Percentiles rank a stretch among this genome's conserved stretches.
These are phyloP conservation scores for Karalla daura DNA, from an alignment of 2,797 vertebrate genomes.

Conservation along the genomic window DNA sequence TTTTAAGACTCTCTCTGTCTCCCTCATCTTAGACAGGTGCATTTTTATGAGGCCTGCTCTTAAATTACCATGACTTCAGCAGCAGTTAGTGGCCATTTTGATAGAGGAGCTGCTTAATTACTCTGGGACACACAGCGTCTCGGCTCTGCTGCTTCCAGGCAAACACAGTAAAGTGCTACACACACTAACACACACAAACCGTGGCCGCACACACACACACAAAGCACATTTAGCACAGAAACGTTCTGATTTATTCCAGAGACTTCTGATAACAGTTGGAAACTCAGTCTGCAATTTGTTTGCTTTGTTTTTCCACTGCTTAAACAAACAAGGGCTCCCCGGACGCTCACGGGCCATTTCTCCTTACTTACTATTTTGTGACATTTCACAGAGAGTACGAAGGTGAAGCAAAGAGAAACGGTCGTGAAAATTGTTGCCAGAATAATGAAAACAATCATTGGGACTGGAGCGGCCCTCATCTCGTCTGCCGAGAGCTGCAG, in stretches of 20 bases:
- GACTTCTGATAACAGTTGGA: no score
- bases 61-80: slow-evolving; percentile 88
- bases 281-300: no score
- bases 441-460: not conserved
- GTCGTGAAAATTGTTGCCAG: not conserved
- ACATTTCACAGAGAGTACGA: no score
- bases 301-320: no score
- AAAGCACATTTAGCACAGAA: slow-evolving; percentile 4
- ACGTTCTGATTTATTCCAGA: not conserved
- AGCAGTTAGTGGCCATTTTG: slow-evolving; percentile 72
- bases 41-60: slow-evolving; percentile 88
- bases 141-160: slow-evolving; percentile 81
- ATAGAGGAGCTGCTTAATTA: slow-evolving; percentile 85
- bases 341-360: no score
- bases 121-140: slow-evolving; percentile 82
- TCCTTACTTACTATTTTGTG: no score
- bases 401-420: no score
- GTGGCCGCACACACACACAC: no score
- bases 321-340: no score
- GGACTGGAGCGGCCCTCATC: not conserved
- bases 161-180: slow-evolving; percentile 66
- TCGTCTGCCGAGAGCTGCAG: not conserved
- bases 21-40: slow-evolving; percentile 84
- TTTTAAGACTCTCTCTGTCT: not conserved
- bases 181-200: slow-evolving; percentile 74